phyloP scores from a whole-genome alignment of 2,888 invertebrate genomes.

The Terebella lapidaria region DNA sequence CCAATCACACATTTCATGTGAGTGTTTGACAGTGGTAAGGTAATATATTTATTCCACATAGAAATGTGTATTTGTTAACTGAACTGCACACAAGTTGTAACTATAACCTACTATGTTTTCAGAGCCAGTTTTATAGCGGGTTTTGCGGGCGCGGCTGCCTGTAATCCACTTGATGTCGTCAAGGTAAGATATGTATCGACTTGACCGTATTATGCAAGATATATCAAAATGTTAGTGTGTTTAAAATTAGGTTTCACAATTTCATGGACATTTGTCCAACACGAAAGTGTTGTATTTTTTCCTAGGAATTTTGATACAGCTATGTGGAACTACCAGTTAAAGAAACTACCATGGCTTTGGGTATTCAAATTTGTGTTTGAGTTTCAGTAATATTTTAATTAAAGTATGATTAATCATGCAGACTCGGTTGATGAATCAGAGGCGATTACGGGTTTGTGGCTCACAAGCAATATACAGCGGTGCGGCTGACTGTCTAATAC shows the following conservation, averaged over 20 bases:
- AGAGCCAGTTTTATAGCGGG: slow-evolving; percentile 88
- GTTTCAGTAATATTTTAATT: no score
- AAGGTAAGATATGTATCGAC: slow-evolving; percentile 65
- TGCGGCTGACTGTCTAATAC: slow-evolving; percentile 75
- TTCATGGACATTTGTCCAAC: background rate
- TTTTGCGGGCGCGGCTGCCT: slow-evolving; percentile 86
- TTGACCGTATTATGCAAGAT: no score
- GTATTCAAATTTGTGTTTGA: no score
- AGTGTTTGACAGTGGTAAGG: slow-evolving; percentile 55
- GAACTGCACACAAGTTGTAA: background rate
- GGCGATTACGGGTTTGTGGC: slow-evolving; percentile 55
- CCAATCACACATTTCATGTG: slow-evolving; percentile 81
- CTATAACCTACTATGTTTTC: slow-evolving; percentile 20
- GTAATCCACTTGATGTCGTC: slow-evolving; percentile 89
- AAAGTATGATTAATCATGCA: slow-evolving; percentile 56
- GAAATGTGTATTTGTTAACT: background rate
- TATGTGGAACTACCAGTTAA: no score
- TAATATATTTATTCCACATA: background rate
- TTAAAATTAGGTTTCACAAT: no score
- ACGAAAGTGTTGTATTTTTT: background rate
- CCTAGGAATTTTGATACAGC: background rate
- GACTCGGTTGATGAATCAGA: slow-evolving; percentile 94
- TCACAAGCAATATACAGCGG: slow-evolving; percentile 66
- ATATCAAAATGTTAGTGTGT: no score
- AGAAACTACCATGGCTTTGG: no score